Evolutionary conservation across 2,113 vertebrate species (phyloP).

Genomic region (Talpa occidentalis): DNA sequence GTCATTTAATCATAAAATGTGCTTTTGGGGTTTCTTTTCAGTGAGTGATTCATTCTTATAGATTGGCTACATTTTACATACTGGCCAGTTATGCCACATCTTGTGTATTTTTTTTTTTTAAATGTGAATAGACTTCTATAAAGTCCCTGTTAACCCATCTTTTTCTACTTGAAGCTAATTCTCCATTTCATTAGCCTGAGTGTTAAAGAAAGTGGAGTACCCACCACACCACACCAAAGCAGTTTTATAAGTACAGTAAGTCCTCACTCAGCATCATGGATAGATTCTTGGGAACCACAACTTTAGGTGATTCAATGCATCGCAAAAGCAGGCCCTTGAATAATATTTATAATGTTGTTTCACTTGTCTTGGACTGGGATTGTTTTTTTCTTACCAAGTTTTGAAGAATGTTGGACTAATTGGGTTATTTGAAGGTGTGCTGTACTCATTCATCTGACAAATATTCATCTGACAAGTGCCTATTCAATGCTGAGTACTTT

Average conservation of each 20-base stretch:
- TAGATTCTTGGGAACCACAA: neutral
- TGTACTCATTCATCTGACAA: neutral
- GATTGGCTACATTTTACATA: neutral
- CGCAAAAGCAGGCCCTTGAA: neutral
- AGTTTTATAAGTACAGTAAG: neutral
- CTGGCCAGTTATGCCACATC: neutral
- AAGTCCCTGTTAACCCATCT: neutral
- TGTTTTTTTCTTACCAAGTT: neutral
- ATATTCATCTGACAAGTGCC: neutral
- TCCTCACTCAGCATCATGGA: neutral
- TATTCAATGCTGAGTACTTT: neutral
- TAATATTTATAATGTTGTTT: neutral
- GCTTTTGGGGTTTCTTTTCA: neutral
- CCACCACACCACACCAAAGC: too few relatives aligned
- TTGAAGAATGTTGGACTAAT: neutral
- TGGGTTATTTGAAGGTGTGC: neutral
- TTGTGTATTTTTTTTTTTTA: neutral
- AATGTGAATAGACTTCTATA: neutral
- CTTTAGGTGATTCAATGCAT: neutral
- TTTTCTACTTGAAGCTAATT: neutral
- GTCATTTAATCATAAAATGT: neutral
- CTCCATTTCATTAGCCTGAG: neutral
- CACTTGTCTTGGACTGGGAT: neutral
- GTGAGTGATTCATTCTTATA: neutral
- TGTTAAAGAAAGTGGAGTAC: neutral